A percentile compares a stretch with the other conserved stretches of the same genome.
These are phyloP conservation scores for Mylabris sibirica DNA, from an alignment of 2,888 invertebrate species.

Conservation along the genomic window DNA sequence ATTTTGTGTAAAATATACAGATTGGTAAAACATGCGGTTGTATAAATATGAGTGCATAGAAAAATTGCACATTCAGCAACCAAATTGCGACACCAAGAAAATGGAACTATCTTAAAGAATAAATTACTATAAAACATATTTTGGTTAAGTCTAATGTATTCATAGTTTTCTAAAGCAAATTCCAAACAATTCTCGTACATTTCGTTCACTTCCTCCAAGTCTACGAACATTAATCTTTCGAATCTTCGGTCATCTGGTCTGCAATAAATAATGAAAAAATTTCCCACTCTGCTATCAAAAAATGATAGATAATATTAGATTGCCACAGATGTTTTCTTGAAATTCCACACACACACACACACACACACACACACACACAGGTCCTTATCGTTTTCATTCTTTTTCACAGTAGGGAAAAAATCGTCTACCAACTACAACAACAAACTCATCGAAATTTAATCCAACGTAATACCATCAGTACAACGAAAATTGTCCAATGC, in stretches of 20 bases:
- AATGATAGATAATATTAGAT: slow-evolving; percentile 13
- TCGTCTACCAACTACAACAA: not conserved
- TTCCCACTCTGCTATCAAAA: not conserved
- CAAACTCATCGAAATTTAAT: slow-evolving; percentile 6
- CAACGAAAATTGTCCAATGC: slow-evolving; percentile 15
- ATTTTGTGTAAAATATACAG: not conserved
- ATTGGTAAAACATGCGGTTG: not conserved
- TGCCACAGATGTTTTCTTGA: slow-evolving; percentile 2
- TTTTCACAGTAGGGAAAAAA: not conserved
- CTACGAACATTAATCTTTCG: not conserved
- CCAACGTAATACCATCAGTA: slow-evolving; percentile 3
- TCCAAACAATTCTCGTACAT: not conserved
- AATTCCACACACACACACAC: not conserved
- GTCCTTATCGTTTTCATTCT: not conserved
- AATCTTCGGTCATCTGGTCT: slow-evolving; percentile 3
- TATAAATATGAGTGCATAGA: not conserved
- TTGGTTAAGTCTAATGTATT: not conserved
- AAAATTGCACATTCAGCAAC: not conserved
- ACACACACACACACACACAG: not conserved
- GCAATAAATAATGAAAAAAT: slow-evolving; percentile 3
- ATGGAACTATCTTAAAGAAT: not conserved
- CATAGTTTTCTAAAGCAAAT: not conserved
- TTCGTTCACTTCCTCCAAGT: not conserved
- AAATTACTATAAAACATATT: not conserved
- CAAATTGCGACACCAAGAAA: not conserved